Evolutionary conservation across 2,888 invertebrate genomes (phyloP), one percentile per base, ranked within the genome.

Genomic region (Drosophila robusta): DNA sequence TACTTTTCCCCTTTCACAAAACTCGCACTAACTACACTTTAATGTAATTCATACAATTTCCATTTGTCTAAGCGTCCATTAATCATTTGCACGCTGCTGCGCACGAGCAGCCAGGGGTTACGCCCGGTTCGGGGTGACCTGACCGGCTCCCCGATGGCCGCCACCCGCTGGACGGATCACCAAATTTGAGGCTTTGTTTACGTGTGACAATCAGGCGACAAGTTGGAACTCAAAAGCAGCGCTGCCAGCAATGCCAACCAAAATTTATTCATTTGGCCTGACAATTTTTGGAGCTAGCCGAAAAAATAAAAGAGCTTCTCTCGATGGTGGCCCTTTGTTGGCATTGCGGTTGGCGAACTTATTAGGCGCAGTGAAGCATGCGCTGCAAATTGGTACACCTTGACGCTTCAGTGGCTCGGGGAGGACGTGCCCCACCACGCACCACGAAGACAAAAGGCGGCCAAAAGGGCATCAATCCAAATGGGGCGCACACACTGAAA

Each of bases 41-140:
- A 90, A 91, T 90, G 90, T 89, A 90, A 91, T 90, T 90, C 90
- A 89, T 90, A 90, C 90, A 90, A 91, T 91, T 91, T 91, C 90
- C 90, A 91, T 91, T 91, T 91, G 91, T 91, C 91, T 91, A 83
- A 88, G 77, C 88, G 81, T 84, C 87, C 91, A 91, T 91, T 91
- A 91, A 91, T 91, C 91, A 91, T 91, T 91, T 83, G 79, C 84
- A 90, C 86, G 80, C 80, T 72, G 87, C 83, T 88, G 89, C 72
- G 62, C 84, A 87, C 69, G 67, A 52, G 49, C 62, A 75, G 64
- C 80, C 69, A 65, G 63, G 47, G 56, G 80, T 46, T 11, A 26
- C 36, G 16, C 38, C 32, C 16, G 26, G 60, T 24, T 47, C 42
- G 58, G 78, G 64, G 61, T 65, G 62, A 52, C 34, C 69, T 65